Conservation (phyloP, 2,113 vertebrate species). For the Cathartes aura region DNA sequence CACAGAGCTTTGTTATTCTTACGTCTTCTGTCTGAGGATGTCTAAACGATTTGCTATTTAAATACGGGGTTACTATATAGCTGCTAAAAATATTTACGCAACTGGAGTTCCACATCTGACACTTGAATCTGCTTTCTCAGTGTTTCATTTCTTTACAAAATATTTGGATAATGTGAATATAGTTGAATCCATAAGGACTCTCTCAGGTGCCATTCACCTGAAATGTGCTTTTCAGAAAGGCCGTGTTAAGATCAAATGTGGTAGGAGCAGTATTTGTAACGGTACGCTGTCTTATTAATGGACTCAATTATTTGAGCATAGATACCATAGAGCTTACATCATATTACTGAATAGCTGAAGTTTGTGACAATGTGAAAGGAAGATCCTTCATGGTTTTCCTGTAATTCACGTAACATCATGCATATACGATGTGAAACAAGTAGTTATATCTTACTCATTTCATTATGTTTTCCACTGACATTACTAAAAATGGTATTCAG, state of each 20-base stretch:
- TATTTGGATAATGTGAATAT: background rate
- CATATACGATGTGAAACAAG: background rate
- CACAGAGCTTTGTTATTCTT: background rate
- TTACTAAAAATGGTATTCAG: constrained; percentile 1
- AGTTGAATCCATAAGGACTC: background rate
- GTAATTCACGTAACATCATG: background rate
- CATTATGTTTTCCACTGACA: constrained; percentile 21
- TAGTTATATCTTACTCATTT: constrained; percentile 43
- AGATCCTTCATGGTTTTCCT: background rate
- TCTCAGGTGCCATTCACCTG: background rate
- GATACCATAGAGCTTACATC: background rate
- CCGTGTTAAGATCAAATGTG: background rate
- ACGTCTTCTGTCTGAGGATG: background rate
- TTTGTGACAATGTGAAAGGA: background rate
- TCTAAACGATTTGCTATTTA: background rate
- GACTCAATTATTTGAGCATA: background rate
- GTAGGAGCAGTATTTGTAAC: background rate
- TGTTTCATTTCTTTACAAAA: background rate
- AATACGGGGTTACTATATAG: background rate
- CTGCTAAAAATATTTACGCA: background rate
- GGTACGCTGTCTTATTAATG: background rate
- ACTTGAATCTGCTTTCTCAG: background rate
- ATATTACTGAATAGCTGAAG: background rate
- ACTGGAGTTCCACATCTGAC: background rate
- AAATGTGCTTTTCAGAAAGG: constrained; percentile 14